Percentiles rank a stretch among this genome's conserved stretches.
Conservation (phyloP, 2,888 invertebrate genomes). For the Chrysolina oricalcia region DNA sequence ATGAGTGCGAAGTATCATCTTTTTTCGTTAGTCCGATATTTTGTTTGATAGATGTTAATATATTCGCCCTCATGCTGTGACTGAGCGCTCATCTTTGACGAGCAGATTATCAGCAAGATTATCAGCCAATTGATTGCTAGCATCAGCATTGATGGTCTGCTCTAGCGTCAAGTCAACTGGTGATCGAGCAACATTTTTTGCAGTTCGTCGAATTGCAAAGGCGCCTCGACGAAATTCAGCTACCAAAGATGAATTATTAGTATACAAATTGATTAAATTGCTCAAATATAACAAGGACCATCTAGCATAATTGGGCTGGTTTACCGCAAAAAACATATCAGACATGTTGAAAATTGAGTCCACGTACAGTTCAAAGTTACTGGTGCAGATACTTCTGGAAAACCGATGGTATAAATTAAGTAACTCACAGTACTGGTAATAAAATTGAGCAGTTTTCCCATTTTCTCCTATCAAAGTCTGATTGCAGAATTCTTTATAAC, state of each 20-base stretch:
- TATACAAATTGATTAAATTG: conserved; percentile 36
- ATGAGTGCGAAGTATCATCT: conserved; percentile 60
- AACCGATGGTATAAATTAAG: background rate
- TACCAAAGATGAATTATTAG: conserved; percentile 30
- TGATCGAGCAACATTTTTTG: conserved; percentile 53
- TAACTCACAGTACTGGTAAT: background rate
- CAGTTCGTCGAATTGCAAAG: conserved; percentile 57
- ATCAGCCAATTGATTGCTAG: too few relatives aligned
- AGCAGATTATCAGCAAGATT: conserved; percentile 45
- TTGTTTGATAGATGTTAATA: conserved; percentile 34
- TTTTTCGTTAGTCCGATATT: conserved; percentile 52
- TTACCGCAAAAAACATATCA: too few relatives aligned
- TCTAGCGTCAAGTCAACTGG: conserved; percentile 52
- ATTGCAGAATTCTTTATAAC: too few relatives aligned
- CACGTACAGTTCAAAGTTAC: background rate
- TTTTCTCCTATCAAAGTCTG: too few relatives aligned
- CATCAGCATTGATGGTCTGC: conserved; percentile 59
- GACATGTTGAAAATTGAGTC: too few relatives aligned
- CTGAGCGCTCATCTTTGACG: conserved; percentile 39
- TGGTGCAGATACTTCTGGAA: background rate
- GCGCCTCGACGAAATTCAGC: conserved; percentile 43
- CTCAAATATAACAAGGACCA: conserved; percentile 37
- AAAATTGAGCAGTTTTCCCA: background rate
- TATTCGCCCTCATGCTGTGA: conserved; percentile 37
- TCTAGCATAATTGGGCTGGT: conserved; percentile 32